Evolutionary conservation across 2,888 invertebrate species (phyloP).

Genomic region (Allygus modestus): DNA sequence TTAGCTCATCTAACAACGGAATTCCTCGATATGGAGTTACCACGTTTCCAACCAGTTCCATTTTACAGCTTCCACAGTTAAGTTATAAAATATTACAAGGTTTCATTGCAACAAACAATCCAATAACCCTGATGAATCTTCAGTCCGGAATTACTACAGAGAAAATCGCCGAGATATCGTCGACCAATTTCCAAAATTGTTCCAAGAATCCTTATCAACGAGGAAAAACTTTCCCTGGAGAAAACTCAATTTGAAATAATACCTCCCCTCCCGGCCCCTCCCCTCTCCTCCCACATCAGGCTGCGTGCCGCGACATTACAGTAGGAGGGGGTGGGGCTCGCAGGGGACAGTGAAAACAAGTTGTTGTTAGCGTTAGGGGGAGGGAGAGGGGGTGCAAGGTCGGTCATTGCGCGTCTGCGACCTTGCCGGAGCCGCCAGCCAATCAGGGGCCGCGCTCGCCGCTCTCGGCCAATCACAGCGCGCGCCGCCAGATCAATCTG

Average conservation of each 20-base stretch:
- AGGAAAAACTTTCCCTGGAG: constrained; percentile 49
- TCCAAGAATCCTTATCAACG: constrained; percentile 3
- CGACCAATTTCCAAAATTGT: constrained; percentile 10
- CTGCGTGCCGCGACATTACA: constrained; percentile 14
- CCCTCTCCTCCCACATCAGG: background rate
- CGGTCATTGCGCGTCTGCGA: constrained; percentile 45
- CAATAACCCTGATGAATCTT: too few species aligned
- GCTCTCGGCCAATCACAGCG: constrained; percentile 22
- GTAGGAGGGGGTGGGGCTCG: background rate
- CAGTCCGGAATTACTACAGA: too few species aligned
- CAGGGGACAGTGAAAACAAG: constrained; percentile 46
- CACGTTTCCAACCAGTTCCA: too few species aligned
- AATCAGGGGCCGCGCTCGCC: background rate
- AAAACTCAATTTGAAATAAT: constrained; percentile 49
- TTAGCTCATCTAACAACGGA: too few species aligned
- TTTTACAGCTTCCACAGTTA: too few species aligned
- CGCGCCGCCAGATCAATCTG: constrained; percentile 10
- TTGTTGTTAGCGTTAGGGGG: constrained; percentile 19
- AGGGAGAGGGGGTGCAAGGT: constrained; percentile 29
- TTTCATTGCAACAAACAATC: too few species aligned
- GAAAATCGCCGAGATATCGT: too few species aligned
- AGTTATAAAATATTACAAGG: too few species aligned
- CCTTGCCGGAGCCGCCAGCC: background rate
- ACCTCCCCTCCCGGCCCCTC: background rate
- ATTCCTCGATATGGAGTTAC: too few species aligned